Conservation (phyloP, 2,797 vertebrate species). For the Choloepus didactylus region DNA sequence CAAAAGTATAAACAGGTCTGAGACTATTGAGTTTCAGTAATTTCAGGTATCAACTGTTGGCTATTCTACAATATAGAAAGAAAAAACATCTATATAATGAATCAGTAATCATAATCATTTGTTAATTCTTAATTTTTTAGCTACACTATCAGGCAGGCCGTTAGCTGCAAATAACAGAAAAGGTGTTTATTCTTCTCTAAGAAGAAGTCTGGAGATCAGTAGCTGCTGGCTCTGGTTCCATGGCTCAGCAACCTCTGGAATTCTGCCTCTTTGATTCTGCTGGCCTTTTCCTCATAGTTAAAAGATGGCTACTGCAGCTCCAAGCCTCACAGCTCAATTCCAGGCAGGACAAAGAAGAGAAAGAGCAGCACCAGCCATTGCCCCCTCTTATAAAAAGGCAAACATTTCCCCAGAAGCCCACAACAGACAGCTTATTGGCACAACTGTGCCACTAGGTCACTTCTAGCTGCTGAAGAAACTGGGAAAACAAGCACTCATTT, state of each 20-base stretch:
- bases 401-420: neutral
- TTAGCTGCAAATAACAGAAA: neutral
- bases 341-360: neutral
- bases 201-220: neutral
- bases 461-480: neutral
- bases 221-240: neutral
- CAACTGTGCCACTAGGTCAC: neutral
- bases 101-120: no score
- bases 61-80: no score
- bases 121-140: no score
- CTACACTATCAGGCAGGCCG: neutral
- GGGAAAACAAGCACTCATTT: neutral
- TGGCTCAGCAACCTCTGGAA: neutral
- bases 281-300: neutral
- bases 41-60: no score
- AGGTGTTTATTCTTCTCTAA: neutral
- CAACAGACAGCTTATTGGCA: neutral
- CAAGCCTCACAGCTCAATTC: neutral
- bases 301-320: neutral
- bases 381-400: neutral
- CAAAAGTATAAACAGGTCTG: no score
- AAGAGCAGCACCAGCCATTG: neutral
- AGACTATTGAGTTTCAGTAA: no score
- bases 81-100: no score
- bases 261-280: neutral